phyloP scores from a whole-genome alignment of 2,888 invertebrate genomes.

The Xanthia icteritia region DNA sequence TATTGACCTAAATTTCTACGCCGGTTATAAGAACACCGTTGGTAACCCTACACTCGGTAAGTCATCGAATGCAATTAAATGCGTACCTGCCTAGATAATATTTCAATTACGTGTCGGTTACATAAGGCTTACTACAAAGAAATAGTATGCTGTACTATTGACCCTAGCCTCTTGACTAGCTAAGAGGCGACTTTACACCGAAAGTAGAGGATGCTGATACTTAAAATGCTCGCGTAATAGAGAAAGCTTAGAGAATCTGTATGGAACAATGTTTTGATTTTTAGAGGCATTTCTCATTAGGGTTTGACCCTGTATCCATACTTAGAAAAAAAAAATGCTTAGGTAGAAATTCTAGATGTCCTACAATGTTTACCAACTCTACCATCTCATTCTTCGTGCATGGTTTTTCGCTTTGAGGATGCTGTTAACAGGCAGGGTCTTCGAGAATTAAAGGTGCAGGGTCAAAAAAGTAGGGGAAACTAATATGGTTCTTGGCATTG shows the following conservation, averaged over 20 bases:
- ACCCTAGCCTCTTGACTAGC: slow-evolving; percentile 49
- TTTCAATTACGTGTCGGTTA: slow-evolving; percentile 63
- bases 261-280: slow-evolving; percentile 1
- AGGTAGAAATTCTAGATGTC: not conserved
- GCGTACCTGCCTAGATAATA: slow-evolving; percentile 50
- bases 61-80: slow-evolving; percentile 57
- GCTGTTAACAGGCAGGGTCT: too few relatives aligned
- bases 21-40: not conserved
- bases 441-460: not conserved
- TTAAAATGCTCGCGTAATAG: slow-evolving; percentile 42
- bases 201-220: slow-evolving; percentile 31
- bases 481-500: slow-evolving; percentile 1
- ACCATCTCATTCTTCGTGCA: not conserved
- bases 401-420: not conserved
- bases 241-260: slow-evolving; percentile 34
- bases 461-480: too few relatives aligned
- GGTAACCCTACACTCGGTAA: slow-evolving; percentile 42
- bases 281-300: not conserved
- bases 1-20: slow-evolving; percentile 18
- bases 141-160: slow-evolving; percentile 56
- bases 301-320: not conserved
- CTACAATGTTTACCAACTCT: not conserved
- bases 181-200: slow-evolving; percentile 48
- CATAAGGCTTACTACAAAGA: slow-evolving; percentile 55
- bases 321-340: too few relatives aligned